Base-by-base conservation (phyloP, 53 echinoderm and acorn worm species). In the Astropecten irregularis region DNA sequence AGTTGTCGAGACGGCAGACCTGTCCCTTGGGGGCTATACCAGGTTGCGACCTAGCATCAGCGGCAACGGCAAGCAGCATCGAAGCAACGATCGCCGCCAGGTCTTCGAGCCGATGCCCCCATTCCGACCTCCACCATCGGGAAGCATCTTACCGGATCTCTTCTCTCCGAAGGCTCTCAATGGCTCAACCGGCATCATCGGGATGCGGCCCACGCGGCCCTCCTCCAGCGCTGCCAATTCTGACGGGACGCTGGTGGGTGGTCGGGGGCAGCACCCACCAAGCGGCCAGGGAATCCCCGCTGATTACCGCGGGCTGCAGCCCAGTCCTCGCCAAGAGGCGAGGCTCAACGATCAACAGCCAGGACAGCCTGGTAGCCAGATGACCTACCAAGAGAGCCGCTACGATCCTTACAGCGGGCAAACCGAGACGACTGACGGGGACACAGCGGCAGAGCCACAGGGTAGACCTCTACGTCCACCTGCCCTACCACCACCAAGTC, bases 71-170 rank as follows among this genome's bases (percentile, higher is more conserved):
- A 6, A 54, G 54, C 18, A 18, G 54, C 22, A n/a, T 4, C 29
- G 8, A n/a, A 6, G 28, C 48, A 30, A 16, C 2, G 16, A 31
- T 21, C n/a, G 33, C 11, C 37, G 57, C 25, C 79, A 56, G 39
- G 33, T 32, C 19, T 79, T 79, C 47, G 40, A 48, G 31, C 25
- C 62, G 38, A 79, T 79, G 79, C 79, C 79, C 8, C 79, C 79
- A 11, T 79, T 79, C 61, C 39, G 25, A 28, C 76, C 76, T 2
- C 76, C 76, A 3, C 76, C 76, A 0, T 58, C 76, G 22, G 42
- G 42, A 4, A 39, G 58, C 14, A 16, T 40, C 39, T 10, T 76
- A 4, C 76, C 76, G 16, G 76, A 58, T 42, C 57, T 59, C 35
- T 76, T 57, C 76, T 39, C 58, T 2, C 37, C 37, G 64, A 6